These are phyloP conservation scores for Sinocyclocheilus grahami DNA, from an alignment of 2,113 vertebrate species.

Conservation along the genomic window DNA sequence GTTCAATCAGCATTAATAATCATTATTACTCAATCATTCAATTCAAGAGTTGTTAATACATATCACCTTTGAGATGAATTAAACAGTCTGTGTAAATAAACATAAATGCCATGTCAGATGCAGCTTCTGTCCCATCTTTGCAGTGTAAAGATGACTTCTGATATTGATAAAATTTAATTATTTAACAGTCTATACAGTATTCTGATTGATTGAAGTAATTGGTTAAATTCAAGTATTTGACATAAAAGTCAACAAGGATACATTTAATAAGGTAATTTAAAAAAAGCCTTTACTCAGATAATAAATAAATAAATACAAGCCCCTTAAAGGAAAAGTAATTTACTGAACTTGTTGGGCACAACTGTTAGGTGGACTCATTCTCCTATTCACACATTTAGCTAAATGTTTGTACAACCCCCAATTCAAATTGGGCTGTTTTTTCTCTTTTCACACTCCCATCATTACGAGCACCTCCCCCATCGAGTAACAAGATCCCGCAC, in stretches of 20 bases:
- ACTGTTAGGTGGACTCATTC: not conserved
- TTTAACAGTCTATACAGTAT: not conserved
- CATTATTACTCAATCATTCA: not conserved
- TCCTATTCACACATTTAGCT: conserved; percentile 6
- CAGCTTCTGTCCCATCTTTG: not conserved
- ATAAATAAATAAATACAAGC: no score
- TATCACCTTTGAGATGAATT: not conserved
- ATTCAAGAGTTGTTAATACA: not conserved
- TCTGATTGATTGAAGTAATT: not conserved
- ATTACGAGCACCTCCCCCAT: conserved; percentile 39
- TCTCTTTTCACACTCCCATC: conserved; percentile 42
- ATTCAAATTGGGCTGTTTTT: conserved; percentile 42
- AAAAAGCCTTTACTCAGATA: not conserved
- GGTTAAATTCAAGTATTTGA: not conserved
- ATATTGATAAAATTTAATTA: not conserved
- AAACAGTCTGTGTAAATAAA: not conserved
- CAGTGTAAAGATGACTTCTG: not conserved
- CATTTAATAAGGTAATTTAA: not conserved
- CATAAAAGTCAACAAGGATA: not conserved
- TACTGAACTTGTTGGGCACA: not conserved
- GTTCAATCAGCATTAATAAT: not conserved
- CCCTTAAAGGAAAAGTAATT: not conserved
- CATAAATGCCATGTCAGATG: not conserved
- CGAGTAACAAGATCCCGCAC: conserved; percentile 52
- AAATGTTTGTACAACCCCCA: conserved; percentile 45